Base-by-base conservation (phyloP, 2,888 invertebrate genomes). In the Pomacea canaliculata region DNA sequence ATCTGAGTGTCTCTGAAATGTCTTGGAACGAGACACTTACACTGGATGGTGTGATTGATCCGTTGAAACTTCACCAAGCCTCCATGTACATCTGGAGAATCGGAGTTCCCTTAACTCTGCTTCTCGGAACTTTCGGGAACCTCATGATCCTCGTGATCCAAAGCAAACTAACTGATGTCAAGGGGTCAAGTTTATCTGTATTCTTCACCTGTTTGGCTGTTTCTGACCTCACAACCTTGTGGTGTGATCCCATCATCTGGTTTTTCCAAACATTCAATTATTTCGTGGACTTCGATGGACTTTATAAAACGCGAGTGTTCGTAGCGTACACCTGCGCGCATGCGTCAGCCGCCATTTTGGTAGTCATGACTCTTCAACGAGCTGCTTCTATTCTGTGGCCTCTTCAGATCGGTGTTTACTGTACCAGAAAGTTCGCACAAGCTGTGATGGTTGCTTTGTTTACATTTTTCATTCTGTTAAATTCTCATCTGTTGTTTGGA, bases 331-430 rank as follows among this genome's bases (percentile, higher is more conserved):
- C 69, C 23, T 59, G 48, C 5, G 71, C 73, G 0, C 71, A 76
- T 13, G 62, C 70, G 48, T 78, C 78, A 37, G 73, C 78, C 9
- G 76, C 77, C 77, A 69, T 76, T 16, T 46, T 79, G 51, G 76
- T 79, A n/a, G 73, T 71, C 46, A 76, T 79, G 71, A 79, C 79
- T 46, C 37, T 68, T 7, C 76, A 78, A 51, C 71, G 78, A 0
- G 71, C 76, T n/a, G 5, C 71, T 8, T 69, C 76, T 7, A 70
- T 74, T 7, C n/a, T 74, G 9, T 71, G 69, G 72, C 80, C 80
- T 46, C 78, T 74, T 68, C 63, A 49, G 3, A 70, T 72, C 27
- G 48, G 23, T 18, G 27, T 18, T 4, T 5, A 48, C 37, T 48
- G 19, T 13, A 63, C n/a, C 10, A 23, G 9, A 18, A 46, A 49